A percentile compares a stretch with the other conserved stretches of the same genome.
Evolutionary conservation across 2,113 vertebrate species (phyloP).

Genomic region (Psilopogon haemacephalus): DNA sequence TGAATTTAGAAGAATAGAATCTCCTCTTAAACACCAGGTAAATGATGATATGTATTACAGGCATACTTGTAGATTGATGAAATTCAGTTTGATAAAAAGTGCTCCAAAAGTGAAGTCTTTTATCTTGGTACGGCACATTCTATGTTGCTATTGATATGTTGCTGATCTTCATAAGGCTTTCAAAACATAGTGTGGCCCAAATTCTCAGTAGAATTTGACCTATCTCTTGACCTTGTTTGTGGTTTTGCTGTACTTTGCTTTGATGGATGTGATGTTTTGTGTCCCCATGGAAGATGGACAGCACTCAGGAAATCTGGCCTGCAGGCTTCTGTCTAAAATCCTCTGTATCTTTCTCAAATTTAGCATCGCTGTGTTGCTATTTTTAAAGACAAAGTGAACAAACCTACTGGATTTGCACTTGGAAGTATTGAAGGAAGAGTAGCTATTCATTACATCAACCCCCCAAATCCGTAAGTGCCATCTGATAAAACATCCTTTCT

Average conservation of each 20-base stretch:
- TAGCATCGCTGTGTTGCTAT: constrained; percentile 99
- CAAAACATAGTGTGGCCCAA: not conserved
- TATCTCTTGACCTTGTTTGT: not conserved
- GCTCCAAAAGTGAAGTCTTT: not conserved
- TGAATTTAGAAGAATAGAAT: constrained; percentile 95
- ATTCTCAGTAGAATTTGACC: not conserved
- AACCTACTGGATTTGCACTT: constrained; percentile 96
- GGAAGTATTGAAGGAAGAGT: constrained; percentile 98
- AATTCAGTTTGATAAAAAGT: not conserved
- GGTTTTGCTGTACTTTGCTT: not conserved
- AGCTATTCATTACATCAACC: constrained; percentile 98
- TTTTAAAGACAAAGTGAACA: constrained; percentile 99
- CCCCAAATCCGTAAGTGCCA: constrained; percentile 93
- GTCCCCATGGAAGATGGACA: not conserved
- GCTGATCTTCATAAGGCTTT: not conserved
- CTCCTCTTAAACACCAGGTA: constrained; percentile 98
- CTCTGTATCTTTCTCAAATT: not conserved
- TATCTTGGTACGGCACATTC: accelerated
- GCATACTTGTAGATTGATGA: not conserved
- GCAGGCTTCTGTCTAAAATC: not conserved
- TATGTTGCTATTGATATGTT: not conserved
- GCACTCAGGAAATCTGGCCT: not conserved
- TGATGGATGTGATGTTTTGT: not conserved
- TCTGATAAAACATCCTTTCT: not conserved
- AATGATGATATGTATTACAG: not conserved